Base-by-base conservation (phyloP, 2,113 vertebrate genomes). In the Kryptolebias marmoratus region DNA sequence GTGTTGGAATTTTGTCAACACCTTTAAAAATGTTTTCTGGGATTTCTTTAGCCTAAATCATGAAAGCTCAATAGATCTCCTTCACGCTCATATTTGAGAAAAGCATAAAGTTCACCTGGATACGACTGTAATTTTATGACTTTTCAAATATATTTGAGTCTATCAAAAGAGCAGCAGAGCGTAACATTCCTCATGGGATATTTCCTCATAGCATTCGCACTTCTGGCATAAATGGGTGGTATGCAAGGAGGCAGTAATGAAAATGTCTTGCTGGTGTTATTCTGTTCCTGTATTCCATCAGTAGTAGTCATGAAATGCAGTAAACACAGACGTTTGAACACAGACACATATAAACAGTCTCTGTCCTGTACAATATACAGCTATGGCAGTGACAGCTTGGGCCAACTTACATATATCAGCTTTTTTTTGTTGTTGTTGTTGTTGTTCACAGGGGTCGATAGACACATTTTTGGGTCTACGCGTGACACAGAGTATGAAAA, bases 281-380 rank as follows among this genome's bases (percentile, higher is more conserved):
- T 91, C 87, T 93, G 83, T 90, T 88, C 82, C 84, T 80, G 88
- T 95, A 94, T 91, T 93, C 79, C 85, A 89, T 89, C 89, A 88
- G 81, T 89, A 92, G 88, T 88, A 90, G 85, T 88, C 88, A 88
- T 87, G 89, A 92, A 90, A 93, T 68, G 89, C 89, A 86, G 92
- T 89, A 93, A 85, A 89, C 84, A 87, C 85, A 92, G 84, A 86
- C 1, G 83, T 93, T 89, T 91, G 88, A 89, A 91, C 91, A 92
- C 93, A 94, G 89, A 91, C 91, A 81, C 62, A 84, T 73, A 89
- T 49, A 60, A 82, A 89, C 79, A 89, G 65, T 73, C 81, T 72
- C 86, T 81, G 81, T 87, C 80, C 80, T 77, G 83, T 83, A 91
- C 77, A 88, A 83, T 86, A 83, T 82, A 90, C 90, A 91, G 76